These are phyloP conservation scores for Trochalopteron elliotii DNA, from an alignment of 2,113 vertebrate species.

Conservation along the genomic window DNA sequence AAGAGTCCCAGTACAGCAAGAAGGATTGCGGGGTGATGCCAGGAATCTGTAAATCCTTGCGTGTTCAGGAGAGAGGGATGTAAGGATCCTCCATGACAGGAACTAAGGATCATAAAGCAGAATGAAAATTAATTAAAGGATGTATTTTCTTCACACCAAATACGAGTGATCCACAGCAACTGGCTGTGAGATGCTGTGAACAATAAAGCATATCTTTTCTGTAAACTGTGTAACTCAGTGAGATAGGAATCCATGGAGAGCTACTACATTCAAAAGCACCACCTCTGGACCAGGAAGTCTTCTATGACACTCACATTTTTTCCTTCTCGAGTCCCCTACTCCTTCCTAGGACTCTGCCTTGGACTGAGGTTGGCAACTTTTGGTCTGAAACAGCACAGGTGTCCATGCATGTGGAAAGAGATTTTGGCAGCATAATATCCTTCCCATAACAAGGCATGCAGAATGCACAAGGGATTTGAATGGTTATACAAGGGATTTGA, in stretches of 20 bases:
- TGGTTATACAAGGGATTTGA: neutral
- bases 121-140: neutral
- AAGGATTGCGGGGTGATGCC: rapidly evolving
- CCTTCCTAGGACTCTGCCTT: neutral
- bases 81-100: neutral
- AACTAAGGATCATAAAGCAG: neutral
- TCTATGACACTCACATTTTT: neutral
- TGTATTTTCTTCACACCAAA: neutral
- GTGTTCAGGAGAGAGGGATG: neutral
- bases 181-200: neutral
- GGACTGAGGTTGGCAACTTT: neutral
- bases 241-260: neutral
- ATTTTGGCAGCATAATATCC: neutral
- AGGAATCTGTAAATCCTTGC: neutral
- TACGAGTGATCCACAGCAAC: neutral
- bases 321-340: neutral
- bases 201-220: neutral
- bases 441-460: neutral
- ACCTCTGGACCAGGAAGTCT: neutral
- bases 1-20: neutral
- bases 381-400: neutral
- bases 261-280: neutral
- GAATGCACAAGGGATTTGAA: neutral
- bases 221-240: neutral
- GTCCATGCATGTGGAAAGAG: neutral